Base-by-base conservation (phyloP, 2,888 invertebrate species). In the Drosophila helvetica region DNA sequence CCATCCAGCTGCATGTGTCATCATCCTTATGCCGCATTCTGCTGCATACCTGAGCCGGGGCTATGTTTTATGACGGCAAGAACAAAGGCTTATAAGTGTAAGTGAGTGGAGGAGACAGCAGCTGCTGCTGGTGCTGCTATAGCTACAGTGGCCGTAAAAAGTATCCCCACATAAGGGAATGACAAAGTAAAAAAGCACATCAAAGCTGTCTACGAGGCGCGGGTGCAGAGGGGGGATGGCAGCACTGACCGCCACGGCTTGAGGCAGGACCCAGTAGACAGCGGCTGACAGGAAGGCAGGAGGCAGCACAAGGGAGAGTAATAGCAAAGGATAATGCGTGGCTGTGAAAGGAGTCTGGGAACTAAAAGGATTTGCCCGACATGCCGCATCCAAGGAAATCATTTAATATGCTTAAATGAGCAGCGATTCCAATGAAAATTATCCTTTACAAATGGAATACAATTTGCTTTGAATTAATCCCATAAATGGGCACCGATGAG, bases 61-160 rank as follows among this genome's bases (percentile, higher is more conserved):
- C 61, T 63, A 68, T 74, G 77, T 63, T 82, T 76, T 76, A 80
- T 76, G 69, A 46, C 58, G 59, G 59, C 71, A 54, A 61, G 53
- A 54, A 61, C 53, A 69, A 58, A 53, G 55, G 47, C 59, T 65
- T 68, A 79, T 62, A 69, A 72, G 50, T 25, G 55, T 7, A 42
- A 27, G 46, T 22, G 38, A 54, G 55, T 22, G 54, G 22, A 9
- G 60, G 60, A 12, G 9, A n/a, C 30, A 42, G 45, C 43, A 50
- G 12, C n/a, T 9, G 7, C 9, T 25, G 60, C 45, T 17, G 57
- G 22, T 27, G 17, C 19, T 42, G 25, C 56, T 56, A 50, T 43
- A 33, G 68, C 67, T 43, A 3, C 25, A 54, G 18, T 17, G 17
- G 10, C 42, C 48, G 43, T 56, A 68, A 68, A 68, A 65, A 57